phyloP scores from a whole-genome alignment of 2,113 vertebrate genomes.

The Jacana jacana region DNA sequence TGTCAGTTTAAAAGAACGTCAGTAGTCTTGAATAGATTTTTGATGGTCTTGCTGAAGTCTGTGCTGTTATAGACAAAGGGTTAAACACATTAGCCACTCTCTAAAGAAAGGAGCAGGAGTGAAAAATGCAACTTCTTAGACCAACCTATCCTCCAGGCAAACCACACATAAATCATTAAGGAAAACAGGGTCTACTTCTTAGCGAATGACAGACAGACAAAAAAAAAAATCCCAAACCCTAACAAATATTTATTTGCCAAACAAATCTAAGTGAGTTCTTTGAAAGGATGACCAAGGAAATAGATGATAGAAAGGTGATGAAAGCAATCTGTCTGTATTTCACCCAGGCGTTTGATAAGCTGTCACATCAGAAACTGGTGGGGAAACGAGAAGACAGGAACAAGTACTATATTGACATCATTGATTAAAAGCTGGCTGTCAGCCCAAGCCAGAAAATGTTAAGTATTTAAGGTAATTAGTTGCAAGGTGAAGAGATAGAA shows the following conservation, averaged over 20 bases:
- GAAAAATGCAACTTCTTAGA: neutral
- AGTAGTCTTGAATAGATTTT: neutral
- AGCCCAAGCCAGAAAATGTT: neutral
- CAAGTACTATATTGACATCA: neutral
- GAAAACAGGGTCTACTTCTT: neutral
- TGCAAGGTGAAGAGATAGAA: neutral
- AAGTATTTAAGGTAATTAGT: neutral
- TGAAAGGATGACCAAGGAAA: slow-evolving; percentile 28
- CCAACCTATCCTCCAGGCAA: neutral
- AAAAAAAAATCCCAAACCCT: neutral
- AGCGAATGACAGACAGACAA: neutral
- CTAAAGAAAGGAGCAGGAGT: neutral
- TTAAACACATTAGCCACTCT: neutral
- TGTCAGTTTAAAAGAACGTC: neutral
- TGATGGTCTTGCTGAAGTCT: neutral
- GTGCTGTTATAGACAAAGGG: neutral
- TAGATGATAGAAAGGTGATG: slow-evolving; percentile 4
- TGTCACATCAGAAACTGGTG: slow-evolving; percentile 29
- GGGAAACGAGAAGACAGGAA: neutral
- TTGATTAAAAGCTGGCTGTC: slow-evolving; percentile 3
- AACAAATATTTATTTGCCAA: neutral
- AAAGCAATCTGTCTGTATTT: slow-evolving; percentile 24
- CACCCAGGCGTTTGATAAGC: neutral
- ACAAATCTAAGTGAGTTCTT: neutral
- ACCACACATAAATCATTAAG: neutral